Evolutionary conservation across 2,113 vertebrate species (phyloP).

Genomic region (Argyrosomus japonicus): DNA sequence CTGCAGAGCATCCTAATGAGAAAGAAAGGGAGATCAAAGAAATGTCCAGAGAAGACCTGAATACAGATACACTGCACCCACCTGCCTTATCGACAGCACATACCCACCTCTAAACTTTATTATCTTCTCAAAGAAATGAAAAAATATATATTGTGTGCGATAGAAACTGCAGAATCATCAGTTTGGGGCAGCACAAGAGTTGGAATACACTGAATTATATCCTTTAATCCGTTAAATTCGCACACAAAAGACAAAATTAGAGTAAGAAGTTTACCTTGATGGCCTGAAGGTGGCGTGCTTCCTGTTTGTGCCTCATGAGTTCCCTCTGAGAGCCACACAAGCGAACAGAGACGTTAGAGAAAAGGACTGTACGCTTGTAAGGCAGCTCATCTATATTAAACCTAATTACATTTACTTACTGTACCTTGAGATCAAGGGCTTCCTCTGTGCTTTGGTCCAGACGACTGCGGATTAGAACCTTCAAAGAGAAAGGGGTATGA

Average conservation of each 20-base stretch:
- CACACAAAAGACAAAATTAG: slow-evolving; percentile 12
- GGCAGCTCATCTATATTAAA: slow-evolving; percentile 48
- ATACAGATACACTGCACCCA: slow-evolving; percentile 47
- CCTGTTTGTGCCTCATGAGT: slow-evolving; percentile 94
- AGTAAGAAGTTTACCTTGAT: slow-evolving; percentile 90
- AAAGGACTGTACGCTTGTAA: not conserved
- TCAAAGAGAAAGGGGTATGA: slow-evolving; percentile 63
- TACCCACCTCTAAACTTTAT: slow-evolving; percentile 1
- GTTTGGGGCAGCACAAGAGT: not conserved
- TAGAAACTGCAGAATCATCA: slow-evolving; percentile 8
- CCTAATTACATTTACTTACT: slow-evolving; percentile 66
- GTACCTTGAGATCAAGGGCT: slow-evolving; percentile 95
- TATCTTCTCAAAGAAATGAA: not conserved
- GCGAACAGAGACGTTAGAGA: slow-evolving; percentile 45
- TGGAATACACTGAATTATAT: slow-evolving; percentile 24
- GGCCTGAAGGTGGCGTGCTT: slow-evolving; percentile 94
- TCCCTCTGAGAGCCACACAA: slow-evolving; percentile 87
- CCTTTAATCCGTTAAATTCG: slow-evolving; percentile 44
- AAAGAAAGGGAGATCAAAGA: slow-evolving; percentile 64
- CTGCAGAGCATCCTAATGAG: slow-evolving; percentile 93
- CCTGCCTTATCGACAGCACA: slow-evolving; percentile 32
- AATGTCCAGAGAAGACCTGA: slow-evolving; percentile 40
- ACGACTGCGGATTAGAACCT: slow-evolving; percentile 94
- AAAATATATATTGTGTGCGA: not conserved
- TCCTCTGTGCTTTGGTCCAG: slow-evolving; percentile 96